A percentile compares a stretch with the other conserved stretches of the same genome.
Conservation (phyloP, 2,113 vertebrate species). For the Emydura subglobosa region DNA sequence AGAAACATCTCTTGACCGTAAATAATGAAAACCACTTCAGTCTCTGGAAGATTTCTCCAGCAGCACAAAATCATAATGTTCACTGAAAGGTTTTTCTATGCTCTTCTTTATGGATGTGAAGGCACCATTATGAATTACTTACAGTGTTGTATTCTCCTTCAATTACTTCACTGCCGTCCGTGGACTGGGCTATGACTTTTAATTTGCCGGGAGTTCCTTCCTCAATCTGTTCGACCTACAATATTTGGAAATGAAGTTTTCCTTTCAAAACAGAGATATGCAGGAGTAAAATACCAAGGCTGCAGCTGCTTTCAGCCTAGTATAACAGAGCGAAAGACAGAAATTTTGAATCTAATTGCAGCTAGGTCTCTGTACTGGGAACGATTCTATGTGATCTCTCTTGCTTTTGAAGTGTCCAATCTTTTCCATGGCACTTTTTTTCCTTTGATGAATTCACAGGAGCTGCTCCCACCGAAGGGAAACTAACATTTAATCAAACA, state of each 20-base stretch:
- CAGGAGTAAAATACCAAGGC: neutral
- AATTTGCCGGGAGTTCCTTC: conserved; percentile 80
- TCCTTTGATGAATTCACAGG: neutral
- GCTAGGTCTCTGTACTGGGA: neutral
- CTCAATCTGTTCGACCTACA: conserved; percentile 82
- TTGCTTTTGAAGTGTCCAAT: no score
- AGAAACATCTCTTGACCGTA: neutral
- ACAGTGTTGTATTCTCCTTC: conserved; percentile 87
- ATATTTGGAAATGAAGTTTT: neutral
- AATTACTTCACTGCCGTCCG: conserved; percentile 48
- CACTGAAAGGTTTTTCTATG: neutral
- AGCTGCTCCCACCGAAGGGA: neutral
- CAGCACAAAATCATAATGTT: neutral
- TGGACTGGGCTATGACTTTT: conserved; percentile 79
- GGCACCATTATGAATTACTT: conserved; percentile 44
- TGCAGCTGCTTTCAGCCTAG: neutral
- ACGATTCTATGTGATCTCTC: neutral
- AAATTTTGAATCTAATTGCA: neutral
- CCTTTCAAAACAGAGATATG: neutral
- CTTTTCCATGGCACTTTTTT: neutral
- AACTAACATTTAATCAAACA: neutral
- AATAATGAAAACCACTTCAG: neutral
- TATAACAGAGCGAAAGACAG: accelerated
- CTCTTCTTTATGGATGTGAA: neutral
- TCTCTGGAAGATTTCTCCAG: neutral